Percentiles rank a stretch among this genome's conserved stretches.
Evolutionary conservation across 2,797 vertebrate species (phyloP).

Genomic region (Delichon dasypus): DNA sequence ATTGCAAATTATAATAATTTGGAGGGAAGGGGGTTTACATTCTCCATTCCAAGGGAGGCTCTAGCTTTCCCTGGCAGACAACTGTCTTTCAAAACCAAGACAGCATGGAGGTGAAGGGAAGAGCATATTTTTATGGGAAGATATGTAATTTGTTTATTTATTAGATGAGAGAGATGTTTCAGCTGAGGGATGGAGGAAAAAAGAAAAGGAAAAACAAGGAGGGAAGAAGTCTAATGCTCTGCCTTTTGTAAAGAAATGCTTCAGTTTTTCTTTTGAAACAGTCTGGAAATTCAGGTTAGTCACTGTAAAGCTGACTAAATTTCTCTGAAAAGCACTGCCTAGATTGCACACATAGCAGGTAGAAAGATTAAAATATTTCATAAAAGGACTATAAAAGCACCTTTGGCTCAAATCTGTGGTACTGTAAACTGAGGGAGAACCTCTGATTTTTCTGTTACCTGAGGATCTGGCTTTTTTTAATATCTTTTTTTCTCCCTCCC

Average conservation of each 20-base stretch:
- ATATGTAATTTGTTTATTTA: neutral
- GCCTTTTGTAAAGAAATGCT: neutral
- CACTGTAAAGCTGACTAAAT: conserved; percentile 38
- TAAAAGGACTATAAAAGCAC: neutral
- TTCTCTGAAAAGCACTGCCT: neutral
- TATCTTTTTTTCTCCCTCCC: neutral
- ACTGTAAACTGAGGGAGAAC: neutral
- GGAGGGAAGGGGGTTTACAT: too few species aligned
- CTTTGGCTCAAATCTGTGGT: neutral
- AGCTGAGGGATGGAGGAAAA: neutral
- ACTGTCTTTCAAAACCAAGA: too few species aligned
- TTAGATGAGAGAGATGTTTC: neutral
- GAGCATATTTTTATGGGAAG: neutral
- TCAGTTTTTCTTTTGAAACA: conserved; percentile 28
- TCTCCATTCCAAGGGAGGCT: too few species aligned
- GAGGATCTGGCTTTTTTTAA: conserved; percentile 12
- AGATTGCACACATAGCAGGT: neutral
- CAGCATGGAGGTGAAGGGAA: neutral
- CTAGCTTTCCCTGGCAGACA: too few species aligned
- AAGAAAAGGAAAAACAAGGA: neutral
- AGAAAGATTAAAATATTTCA: neutral
- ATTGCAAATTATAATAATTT: too few species aligned
- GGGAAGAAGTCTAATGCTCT: neutral
- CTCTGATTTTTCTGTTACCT: conserved; percentile 29
- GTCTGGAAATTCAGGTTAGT: conserved; percentile 59